Conservation (phyloP, 2,797 vertebrate genomes). For the Pangasius macronema region DNA sequence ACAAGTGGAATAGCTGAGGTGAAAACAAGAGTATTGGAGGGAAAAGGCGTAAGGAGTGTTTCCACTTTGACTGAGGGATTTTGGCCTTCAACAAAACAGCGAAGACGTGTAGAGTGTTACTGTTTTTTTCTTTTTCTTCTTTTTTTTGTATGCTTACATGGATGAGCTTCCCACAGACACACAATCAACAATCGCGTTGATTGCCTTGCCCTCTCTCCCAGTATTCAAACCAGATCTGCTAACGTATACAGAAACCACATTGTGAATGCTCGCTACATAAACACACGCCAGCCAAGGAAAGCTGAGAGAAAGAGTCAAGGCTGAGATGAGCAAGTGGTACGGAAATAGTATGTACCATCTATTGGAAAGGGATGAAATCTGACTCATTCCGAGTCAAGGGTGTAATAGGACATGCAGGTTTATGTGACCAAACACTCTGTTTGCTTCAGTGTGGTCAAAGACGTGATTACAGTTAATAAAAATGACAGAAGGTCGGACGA, state of each 20-base stretch:
- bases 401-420: conserved; percentile 11
- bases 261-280: conserved; percentile 23
- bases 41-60: conserved; percentile 22
- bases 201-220: not conserved
- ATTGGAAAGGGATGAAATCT: conserved; percentile 52
- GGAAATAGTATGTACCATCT: conserved; percentile 50
- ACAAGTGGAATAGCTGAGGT: conserved; percentile 33
- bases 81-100: not conserved
- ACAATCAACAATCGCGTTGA: conserved; percentile 1
- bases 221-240: conserved; percentile 5
- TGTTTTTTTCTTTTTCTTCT: not conserved
- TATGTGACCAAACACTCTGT: conserved; percentile 31
- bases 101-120: conserved; percentile 13
- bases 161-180: conserved; percentile 19
- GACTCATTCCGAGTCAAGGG: conserved; percentile 27
- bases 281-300: conserved; percentile 34
- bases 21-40: conserved; percentile 1
- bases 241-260: not conserved
- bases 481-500: conserved; percentile 18
- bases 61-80: not conserved
- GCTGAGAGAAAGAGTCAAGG: conserved; percentile 16
- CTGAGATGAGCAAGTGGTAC: conserved; percentile 19
- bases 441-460: conserved; percentile 12
- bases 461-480: conserved; percentile 11
- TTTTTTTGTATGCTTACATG: not conserved